Percentiles rank a stretch among this genome's conserved stretches.
Conservation (phyloP, 2,888 invertebrate genomes). For the Noctua fimbriata region DNA sequence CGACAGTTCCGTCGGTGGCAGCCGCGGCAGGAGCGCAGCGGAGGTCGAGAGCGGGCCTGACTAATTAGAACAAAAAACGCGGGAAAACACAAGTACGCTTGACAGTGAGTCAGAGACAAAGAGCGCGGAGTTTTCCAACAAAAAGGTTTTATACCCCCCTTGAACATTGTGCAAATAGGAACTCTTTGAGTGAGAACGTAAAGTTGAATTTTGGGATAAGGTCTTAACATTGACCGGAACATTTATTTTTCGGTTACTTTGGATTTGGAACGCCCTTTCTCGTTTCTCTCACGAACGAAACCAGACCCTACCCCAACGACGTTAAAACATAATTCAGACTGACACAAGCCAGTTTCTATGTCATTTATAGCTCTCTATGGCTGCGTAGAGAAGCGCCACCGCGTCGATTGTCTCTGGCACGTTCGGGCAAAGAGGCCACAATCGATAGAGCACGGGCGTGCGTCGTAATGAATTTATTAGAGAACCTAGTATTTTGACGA, state of each 20-base stretch:
- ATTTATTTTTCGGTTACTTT: conserved; percentile 79
- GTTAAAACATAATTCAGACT: conserved; percentile 59
- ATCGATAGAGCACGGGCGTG: conserved; percentile 90
- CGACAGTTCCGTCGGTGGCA: conserved; percentile 70
- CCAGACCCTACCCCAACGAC: conserved; percentile 53
- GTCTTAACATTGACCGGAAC: conserved; percentile 77
- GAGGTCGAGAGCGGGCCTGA: conserved; percentile 85
- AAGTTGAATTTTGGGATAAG: conserved; percentile 74
- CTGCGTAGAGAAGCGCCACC: conserved; percentile 89
- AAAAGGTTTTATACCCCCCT: conserved; percentile 80
- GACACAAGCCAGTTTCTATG: conserved; percentile 54
- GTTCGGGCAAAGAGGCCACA: conserved; percentile 89
- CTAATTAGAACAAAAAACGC: conserved; percentile 90
- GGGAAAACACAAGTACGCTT: conserved; percentile 90
- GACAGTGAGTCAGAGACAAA: conserved; percentile 90
- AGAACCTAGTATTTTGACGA: conserved; percentile 78
- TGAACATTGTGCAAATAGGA: conserved; percentile 62
- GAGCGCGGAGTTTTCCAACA: conserved; percentile 79
- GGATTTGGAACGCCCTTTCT: conserved; percentile 69
- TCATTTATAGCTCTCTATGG: conserved; percentile 68
- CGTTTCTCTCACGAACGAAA: conserved; percentile 52
- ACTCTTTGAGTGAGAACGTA: conserved; percentile 68
- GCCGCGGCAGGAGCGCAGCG: conserved; percentile 70
- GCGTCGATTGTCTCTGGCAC: conserved; percentile 89
- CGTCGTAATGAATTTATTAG: conserved; percentile 90